Evolutionary conservation across 1,140 invertebrate genomes (phyloP), one percentile per base, ranked within the genome.

Genomic region (Harlomillsia oculata): DNA sequence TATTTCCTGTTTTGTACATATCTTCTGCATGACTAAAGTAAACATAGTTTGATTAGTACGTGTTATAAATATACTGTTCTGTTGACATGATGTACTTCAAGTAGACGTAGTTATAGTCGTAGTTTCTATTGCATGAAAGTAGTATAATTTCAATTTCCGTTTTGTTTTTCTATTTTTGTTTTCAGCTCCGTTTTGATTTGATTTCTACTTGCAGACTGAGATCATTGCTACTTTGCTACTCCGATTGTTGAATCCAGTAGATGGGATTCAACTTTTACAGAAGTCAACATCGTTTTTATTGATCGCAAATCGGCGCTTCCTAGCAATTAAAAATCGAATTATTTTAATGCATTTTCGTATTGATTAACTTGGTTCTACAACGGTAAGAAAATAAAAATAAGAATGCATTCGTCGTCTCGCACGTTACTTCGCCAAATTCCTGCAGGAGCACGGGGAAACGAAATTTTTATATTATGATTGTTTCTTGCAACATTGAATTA

Each of bases 151-250:
- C 14, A 26, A 5, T 8, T 53, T n/a, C 16, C 21, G 29, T 5
- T 51, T 26, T 39, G 11, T 51, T 16, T 18, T 3, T 46, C 16
- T 21, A 14, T 16, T 39, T 50, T 50, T 26, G 11, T 39, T 51
- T 39, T 13, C 18, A 20, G 28, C 39, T 21, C 21, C 9, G n/a
- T 50, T 37, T 18, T 48, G 5, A 32, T 21, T 34, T 41, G 18
- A 41, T 46, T 46, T 43, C 32, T 2, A 14, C 13, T 57, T 53
- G 30, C 55, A 62, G 60, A 43, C 60, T 62, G 30, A 48, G 60
- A 57, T 54, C 50, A 30, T 41, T 62, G 54, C 55, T 62, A 25
- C 45, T 62, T 39, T 62, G 60, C 45, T 62, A 62, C 44, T 41
- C 54, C 29, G 51, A 48, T 21, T 20, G 39, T 48, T 48, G 45